Percentiles rank a stretch among this genome's conserved stretches.
These are phyloP conservation scores for Thalassarche chlororhynchos DNA, from an alignment of 2,113 vertebrate genomes.

Conservation along the genomic window DNA sequence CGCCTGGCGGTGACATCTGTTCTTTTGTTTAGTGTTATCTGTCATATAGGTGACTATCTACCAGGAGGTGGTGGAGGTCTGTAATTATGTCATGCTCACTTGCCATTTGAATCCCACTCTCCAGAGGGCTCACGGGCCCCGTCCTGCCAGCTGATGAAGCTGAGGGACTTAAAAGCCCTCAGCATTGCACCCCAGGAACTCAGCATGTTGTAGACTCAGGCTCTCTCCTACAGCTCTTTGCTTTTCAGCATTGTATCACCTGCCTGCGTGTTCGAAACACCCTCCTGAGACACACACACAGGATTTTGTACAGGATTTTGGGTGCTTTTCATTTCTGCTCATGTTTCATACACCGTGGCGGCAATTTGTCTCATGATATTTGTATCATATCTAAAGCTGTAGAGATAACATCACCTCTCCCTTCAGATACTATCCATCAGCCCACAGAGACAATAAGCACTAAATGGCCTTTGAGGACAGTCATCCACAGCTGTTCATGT, in stretches of 20 bases:
- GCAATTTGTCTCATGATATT: background rate
- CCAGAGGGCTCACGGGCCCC: background rate
- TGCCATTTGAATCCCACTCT: background rate
- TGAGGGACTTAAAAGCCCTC: background rate
- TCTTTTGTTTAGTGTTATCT: background rate
- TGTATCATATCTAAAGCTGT: background rate
- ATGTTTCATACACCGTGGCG: background rate
- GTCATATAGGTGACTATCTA: background rate
- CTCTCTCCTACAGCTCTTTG: background rate
- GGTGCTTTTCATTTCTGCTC: background rate
- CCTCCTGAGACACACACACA: background rate
- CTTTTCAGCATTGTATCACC: background rate
- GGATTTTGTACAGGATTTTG: background rate
- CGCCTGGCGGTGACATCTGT: background rate
- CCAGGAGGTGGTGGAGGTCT: background rate
- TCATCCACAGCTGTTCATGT: background rate
- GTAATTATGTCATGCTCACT: background rate
- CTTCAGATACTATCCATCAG: background rate
- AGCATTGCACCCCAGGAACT: background rate
- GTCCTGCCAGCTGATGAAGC: background rate
- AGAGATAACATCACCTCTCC: background rate
- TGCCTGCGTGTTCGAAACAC: background rate
- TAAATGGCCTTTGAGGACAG: background rate
- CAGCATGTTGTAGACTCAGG: fast-evolving
- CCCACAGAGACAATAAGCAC: background rate